phyloP scores from a whole-genome alignment of 2,888 invertebrate genomes.

The Gymnocheta viridis region DNA sequence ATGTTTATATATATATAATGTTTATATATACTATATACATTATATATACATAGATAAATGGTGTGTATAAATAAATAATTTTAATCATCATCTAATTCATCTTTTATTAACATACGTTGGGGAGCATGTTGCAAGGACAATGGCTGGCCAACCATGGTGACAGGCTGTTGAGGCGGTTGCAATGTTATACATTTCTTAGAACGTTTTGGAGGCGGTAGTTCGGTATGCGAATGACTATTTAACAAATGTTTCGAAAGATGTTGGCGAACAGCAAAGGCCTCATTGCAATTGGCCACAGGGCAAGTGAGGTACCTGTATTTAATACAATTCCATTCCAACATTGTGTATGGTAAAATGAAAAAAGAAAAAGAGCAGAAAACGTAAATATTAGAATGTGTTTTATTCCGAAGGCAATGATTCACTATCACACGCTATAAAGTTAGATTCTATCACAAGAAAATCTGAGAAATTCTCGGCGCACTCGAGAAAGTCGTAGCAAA shows the following conservation, averaged over 20 bases:
- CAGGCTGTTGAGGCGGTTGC: slow-evolving; percentile 79
- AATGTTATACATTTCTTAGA: slow-evolving; percentile 79
- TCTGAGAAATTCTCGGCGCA: no score
- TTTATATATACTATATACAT: slow-evolving; percentile 37
- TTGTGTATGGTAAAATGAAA: not conserved
- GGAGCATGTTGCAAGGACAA: slow-evolving; percentile 80
- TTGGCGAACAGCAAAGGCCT: slow-evolving; percentile 82
- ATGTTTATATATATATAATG: slow-evolving; percentile 33
- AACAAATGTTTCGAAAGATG: slow-evolving; percentile 82
- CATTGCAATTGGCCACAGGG: slow-evolving; percentile 81
- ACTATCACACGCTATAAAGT: no score
- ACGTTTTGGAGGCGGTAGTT: slow-evolving; percentile 81
- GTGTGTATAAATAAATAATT: slow-evolving; percentile 49
- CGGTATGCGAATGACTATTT: slow-evolving; percentile 81
- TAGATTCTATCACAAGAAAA: no score
- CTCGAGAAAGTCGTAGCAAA: no score
- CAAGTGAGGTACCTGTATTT: slow-evolving; percentile 79
- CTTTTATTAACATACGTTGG: slow-evolving; percentile 78
- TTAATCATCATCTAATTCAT: slow-evolving; percentile 69
- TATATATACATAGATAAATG: slow-evolving; percentile 29
- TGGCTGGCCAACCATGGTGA: slow-evolving; percentile 81
- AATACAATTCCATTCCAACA: not conserved
- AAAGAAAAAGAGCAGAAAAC: slow-evolving; percentile 26
- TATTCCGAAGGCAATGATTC: no score
- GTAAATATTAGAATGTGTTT: not conserved